phyloP scores from a whole-genome alignment of 2,888 invertebrate species.

The Perithous albicinctus region DNA sequence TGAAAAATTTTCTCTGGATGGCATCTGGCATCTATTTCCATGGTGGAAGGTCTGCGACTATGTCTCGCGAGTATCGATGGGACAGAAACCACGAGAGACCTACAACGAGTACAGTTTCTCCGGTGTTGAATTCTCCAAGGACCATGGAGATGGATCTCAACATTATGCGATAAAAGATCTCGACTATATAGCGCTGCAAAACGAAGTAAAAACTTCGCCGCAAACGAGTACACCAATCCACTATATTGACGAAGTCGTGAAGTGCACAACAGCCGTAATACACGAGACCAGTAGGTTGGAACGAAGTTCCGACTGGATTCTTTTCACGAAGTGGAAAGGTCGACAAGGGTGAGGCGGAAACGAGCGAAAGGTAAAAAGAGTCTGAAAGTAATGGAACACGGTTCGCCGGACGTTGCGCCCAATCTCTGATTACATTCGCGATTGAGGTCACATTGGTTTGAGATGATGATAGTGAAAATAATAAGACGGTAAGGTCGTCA shows the following conservation, averaged over 20 bases:
- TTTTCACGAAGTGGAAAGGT: slow-evolving; percentile 4
- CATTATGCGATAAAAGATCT: slow-evolving; percentile 25
- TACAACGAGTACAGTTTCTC: neutral
- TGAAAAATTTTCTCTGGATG: neutral
- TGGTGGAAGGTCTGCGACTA: neutral
- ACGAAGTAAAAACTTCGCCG: slow-evolving; percentile 6
- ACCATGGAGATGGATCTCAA: slow-evolving; percentile 34
- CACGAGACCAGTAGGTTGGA: slow-evolving; percentile 5
- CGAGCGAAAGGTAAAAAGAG: slow-evolving; percentile 11
- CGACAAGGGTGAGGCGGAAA: slow-evolving; percentile 21
- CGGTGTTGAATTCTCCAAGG: slow-evolving; percentile 31
- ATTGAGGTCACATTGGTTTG: slow-evolving; percentile 29
- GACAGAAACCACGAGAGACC: neutral
- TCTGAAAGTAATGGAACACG: slow-evolving; percentile 38
- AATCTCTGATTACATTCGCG: slow-evolving; percentile 34
- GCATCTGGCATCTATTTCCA: neutral
- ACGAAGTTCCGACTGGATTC: slow-evolving; percentile 27
- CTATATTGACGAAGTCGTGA: slow-evolving; percentile 25
- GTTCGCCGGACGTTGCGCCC: slow-evolving; percentile 10
- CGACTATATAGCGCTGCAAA: slow-evolving; percentile 3
- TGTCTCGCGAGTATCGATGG: neutral
- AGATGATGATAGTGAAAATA: slow-evolving; percentile 17
- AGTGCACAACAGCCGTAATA: neutral
- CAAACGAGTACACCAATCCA: slow-evolving; percentile 9
- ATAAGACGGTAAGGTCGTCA: neutral